These are phyloP conservation scores for Arizona elegans DNA, from an alignment of 2,113 vertebrate genomes.

Conservation along the genomic window DNA sequence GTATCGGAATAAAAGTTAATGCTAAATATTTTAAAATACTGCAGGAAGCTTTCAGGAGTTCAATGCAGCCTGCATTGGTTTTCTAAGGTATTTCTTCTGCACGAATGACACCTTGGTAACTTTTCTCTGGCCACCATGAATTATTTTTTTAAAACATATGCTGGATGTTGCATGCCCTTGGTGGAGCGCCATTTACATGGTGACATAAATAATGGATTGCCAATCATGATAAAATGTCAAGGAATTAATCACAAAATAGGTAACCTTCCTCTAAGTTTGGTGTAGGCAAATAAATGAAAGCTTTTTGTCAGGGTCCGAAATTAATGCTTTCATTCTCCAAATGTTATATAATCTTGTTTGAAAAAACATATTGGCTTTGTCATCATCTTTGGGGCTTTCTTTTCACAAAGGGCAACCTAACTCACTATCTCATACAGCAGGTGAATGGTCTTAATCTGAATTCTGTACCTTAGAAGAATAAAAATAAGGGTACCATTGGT, in stretches of 20 bases:
- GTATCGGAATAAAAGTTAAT: not conserved
- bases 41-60: conserved; percentile 2
- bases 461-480: not conserved
- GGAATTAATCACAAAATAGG: not conserved
- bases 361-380: not conserved
- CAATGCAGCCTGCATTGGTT: not conserved
- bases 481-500: not conserved
- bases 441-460: not conserved
- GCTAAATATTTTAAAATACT: not conserved
- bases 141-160: not conserved
- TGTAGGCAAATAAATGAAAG: not conserved
- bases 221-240: conserved; percentile 11
- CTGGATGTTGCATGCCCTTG: not conserved
- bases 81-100: conserved; percentile 10
- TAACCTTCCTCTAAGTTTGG: not conserved
- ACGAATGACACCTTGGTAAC: not conserved
- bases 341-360: not conserved
- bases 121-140: not conserved
- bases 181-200: not conserved
- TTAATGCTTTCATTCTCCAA: not conserved
- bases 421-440: not conserved
- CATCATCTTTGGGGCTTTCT: not conserved
- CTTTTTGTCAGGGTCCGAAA: not conserved
- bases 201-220: not conserved
- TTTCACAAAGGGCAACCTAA: not conserved